phyloP scores from a whole-genome alignment of 2,888 invertebrate genomes.

The Thereva nobilitata region DNA sequence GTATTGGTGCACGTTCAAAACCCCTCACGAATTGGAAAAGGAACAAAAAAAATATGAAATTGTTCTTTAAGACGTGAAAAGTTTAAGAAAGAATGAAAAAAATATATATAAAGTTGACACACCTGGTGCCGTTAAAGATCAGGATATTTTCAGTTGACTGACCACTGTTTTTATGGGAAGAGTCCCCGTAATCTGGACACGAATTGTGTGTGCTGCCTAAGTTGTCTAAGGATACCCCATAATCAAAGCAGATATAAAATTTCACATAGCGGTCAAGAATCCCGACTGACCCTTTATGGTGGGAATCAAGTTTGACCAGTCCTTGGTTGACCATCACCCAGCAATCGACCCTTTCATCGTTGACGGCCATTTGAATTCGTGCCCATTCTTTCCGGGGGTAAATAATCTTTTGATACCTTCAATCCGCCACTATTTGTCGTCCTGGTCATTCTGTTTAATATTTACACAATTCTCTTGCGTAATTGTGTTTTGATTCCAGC shows the following conservation, averaged over 20 bases:
- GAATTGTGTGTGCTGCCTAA: not conserved
- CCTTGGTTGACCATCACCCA: slow-evolving; percentile 1
- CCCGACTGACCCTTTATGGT: slow-evolving; percentile 23
- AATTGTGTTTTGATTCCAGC: slow-evolving; percentile 51
- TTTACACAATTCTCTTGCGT: slow-evolving; percentile 55
- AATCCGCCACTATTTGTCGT: slow-evolving; percentile 38
- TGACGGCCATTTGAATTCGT: slow-evolving; percentile 6
- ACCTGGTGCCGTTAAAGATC: slow-evolving; percentile 15
- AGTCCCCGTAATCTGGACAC: slow-evolving; percentile 15
- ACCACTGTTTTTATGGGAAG: slow-evolving; percentile 10
- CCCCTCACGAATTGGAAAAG: no score
- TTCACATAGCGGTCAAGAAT: slow-evolving; percentile 33
- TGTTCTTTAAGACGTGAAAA: no score
- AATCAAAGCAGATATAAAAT: not conserved
- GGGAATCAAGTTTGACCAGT: slow-evolving; percentile 41
- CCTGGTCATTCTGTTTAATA: slow-evolving; percentile 45
- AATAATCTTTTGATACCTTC: slow-evolving; percentile 41
- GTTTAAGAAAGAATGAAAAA: not conserved
- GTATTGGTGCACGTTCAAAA: no score
- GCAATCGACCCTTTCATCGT: not conserved
- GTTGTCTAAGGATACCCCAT: no score
- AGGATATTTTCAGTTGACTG: slow-evolving; percentile 13
- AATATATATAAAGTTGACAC: slow-evolving; percentile 15
- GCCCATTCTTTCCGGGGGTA: slow-evolving; percentile 27
- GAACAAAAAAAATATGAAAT: no score